These are phyloP conservation scores for Clanis bilineata DNA, from an alignment of 2,888 invertebrate species.

Conservation along the genomic window DNA sequence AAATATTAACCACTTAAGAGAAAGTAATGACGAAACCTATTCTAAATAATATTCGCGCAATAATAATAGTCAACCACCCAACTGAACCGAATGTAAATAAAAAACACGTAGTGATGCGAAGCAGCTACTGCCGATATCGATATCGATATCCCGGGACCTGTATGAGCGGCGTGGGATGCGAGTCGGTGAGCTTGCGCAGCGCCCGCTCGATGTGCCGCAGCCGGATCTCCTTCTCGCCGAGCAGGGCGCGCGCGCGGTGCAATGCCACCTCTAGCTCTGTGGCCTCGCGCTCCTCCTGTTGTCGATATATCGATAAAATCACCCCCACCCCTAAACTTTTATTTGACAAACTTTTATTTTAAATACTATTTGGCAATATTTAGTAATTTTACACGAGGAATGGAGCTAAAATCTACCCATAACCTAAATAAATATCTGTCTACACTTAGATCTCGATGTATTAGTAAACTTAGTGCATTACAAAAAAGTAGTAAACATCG, in stretches of 20 bases:
- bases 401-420: not conserved
- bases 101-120: not conserved
- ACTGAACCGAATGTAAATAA: not conserved
- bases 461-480: too few species aligned
- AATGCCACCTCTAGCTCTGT: slow-evolving; percentile 92
- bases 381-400: not conserved
- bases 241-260: slow-evolving; percentile 89
- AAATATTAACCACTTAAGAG: too few species aligned
- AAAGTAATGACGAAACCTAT: too few species aligned
- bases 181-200: slow-evolving; percentile 82
- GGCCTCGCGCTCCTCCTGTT: slow-evolving; percentile 89
- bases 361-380: too few species aligned
- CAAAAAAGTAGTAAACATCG: not conserved
- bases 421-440: too few species aligned
- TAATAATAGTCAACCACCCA: not conserved
- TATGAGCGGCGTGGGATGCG: slow-evolving; percentile 46
- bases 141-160: slow-evolving; percentile 44
- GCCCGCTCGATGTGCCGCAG: slow-evolving; percentile 91
- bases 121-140: not conserved
- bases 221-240: slow-evolving; percentile 92
- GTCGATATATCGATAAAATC: not conserved
- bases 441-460: too few species aligned
- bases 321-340: not conserved
- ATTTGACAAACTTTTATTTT: too few species aligned
- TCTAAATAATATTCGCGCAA: too few species aligned